A percentile compares a stretch with the other conserved stretches of the same genome.
Conservation (phyloP, 2,797 vertebrate species). For the Squalus acanthias region DNA sequence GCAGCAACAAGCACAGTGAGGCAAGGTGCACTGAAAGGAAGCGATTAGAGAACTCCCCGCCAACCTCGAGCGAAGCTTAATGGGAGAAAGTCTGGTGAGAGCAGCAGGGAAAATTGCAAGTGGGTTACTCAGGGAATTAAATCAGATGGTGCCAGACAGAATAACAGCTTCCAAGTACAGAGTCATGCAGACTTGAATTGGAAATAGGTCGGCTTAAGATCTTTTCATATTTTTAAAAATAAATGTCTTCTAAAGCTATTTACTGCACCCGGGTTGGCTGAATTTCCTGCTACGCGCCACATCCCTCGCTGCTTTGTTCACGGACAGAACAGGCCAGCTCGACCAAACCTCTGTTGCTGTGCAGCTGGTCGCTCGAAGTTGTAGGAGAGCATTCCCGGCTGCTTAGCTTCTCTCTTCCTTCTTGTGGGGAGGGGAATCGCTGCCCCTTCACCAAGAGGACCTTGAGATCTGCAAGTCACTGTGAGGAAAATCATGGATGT, state of each 20-base stretch:
- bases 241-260: neutral
- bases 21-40: neutral
- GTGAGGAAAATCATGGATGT: too few species aligned
- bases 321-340: neutral
- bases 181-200: neutral
- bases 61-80: neutral
- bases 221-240: neutral
- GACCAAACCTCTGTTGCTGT: neutral
- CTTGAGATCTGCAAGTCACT: too few species aligned
- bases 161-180: neutral
- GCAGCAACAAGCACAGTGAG: neutral
- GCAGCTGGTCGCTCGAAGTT: neutral
- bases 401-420: neutral
- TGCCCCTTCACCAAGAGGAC: neutral
- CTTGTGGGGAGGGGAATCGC: neutral
- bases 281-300: neutral
- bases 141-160: neutral
- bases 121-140: slow-evolving; percentile 10
- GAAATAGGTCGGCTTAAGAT: neutral
- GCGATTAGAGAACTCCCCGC: neutral
- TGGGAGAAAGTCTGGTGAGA: neutral
- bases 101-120: slow-evolving; percentile 23
- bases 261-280: neutral
- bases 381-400: neutral
- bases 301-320: neutral